Evolutionary conservation across 1,140 invertebrate species (phyloP), one percentile per base, ranked within the genome.

Genomic region (Hyles euphorbiae): DNA sequence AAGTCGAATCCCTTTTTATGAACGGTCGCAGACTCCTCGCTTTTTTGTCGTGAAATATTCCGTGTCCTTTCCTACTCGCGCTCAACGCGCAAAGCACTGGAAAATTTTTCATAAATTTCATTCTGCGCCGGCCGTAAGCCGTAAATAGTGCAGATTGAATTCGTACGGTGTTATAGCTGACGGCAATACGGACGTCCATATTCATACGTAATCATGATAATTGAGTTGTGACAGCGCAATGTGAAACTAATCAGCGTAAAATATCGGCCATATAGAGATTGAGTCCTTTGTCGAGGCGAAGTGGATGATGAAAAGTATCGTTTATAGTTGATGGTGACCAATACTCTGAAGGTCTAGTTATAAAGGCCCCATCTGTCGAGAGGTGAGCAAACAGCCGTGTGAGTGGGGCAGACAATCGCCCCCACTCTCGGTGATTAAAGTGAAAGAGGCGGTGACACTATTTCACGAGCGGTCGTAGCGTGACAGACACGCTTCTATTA

Each of bases 341-440:
- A 70, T 77, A 72, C 71, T 57, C 61, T 50, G 65, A 67, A 71
- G 68, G 79, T 82, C 71, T 75, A 67, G 76, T 86, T 80, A 82
- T 82, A 88, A 88, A 88, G 81, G 82, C 76, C 67, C 73, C 76
- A 77, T 81, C 76, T 76, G 74, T 79, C 65, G 78, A 86, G 85
- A 83, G 81, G 72, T 81, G 74, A 72, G 80, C 79, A 88, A 88
- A 88, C 83, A 86, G 67, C 63, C 74, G 72, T 72, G 72, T 68
- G 72, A 83, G 81, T 79, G 78, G 78, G 68, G 73, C 78, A 74
- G 76, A 86, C 83, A 83, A 84, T 82, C 80, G 76, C 75, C 70
- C 73, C 75, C 78, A 86, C 81, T 87, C 81, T 79, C 80, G 68
- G 81, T 88, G 84, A 88, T 88, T 88, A 88, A 88, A 88, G 69